These are phyloP conservation scores for Lucinisca nassula DNA, from an alignment of 2,888 invertebrate species.

Conservation along the genomic window DNA sequence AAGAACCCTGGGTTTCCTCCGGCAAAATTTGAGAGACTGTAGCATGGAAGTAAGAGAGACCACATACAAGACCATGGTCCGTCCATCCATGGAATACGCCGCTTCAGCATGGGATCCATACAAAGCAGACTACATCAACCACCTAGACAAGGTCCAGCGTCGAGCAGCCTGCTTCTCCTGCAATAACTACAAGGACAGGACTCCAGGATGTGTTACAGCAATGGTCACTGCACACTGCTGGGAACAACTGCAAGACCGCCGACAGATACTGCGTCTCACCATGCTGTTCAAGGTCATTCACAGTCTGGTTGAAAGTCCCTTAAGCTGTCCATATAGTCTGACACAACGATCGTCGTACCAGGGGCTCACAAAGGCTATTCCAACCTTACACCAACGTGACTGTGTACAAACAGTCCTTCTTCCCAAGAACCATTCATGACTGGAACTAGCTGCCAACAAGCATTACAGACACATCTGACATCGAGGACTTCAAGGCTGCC, in stretches of 20 bases:
- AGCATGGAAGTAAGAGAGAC: too few species aligned
- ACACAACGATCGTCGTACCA: neutral
- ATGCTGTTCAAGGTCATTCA: slow-evolving; percentile 29
- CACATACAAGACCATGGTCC: too few species aligned
- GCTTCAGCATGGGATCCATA: too few species aligned
- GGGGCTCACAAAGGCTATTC: neutral
- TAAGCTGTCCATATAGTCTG: neutral
- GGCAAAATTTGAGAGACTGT: too few species aligned
- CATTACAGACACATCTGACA: neutral
- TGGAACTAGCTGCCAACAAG: too few species aligned
- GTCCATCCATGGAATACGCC: too few species aligned
- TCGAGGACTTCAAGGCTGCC: neutral
- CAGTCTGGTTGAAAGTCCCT: neutral
- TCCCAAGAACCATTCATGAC: too few species aligned
- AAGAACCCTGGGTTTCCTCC: neutral
- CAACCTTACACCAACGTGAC: slow-evolving; percentile 2
- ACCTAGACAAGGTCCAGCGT: too few species aligned
- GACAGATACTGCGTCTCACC: neutral
- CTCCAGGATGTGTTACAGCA: neutral
- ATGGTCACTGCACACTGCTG: neutral
- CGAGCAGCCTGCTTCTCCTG: neutral
- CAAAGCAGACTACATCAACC: too few species aligned
- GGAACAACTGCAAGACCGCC: slow-evolving; percentile 27
- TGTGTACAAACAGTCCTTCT: slow-evolving; percentile 6
- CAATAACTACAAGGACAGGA: slow-evolving; percentile 17